phyloP scores from a whole-genome alignment of 92 coral and sea anemone genomes.

The Palythoa caribaeorum region DNA sequence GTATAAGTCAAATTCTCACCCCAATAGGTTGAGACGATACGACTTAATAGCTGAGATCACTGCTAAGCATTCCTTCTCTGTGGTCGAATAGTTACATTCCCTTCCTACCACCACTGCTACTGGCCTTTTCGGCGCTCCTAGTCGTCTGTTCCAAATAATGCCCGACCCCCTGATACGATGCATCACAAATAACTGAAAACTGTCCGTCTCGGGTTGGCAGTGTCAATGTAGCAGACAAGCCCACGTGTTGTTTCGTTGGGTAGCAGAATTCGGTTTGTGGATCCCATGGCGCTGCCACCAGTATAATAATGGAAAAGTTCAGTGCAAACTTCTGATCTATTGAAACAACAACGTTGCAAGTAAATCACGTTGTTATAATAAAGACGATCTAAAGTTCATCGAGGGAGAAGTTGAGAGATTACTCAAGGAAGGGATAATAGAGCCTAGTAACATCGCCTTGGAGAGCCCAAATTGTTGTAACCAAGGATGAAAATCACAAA shows the following conservation, averaged over 20 bases:
- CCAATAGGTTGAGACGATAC: slow-evolving; percentile 56
- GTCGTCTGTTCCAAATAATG: slow-evolving; percentile 62
- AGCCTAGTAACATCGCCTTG: no score
- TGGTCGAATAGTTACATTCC: slow-evolving; percentile 66
- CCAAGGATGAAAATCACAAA: no score
- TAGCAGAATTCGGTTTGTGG: background rate
- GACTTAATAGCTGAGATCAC: slow-evolving; percentile 63
- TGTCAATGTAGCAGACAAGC: slow-evolving; percentile 60
- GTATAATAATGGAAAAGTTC: no score
- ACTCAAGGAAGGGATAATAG: no score
- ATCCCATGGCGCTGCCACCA: no score
- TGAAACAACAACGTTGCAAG: no score
- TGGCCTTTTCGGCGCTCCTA: slow-evolving; percentile 36
- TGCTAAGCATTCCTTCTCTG: slow-evolving; percentile 67
- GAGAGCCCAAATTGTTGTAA: no score
- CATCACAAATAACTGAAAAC: slow-evolving; percentile 65
- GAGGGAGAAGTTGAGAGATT: no score
- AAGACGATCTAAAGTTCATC: no score
- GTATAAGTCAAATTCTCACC: slow-evolving; percentile 60
- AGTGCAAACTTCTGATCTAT: no score
- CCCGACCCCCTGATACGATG: slow-evolving; percentile 59
- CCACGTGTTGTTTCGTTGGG: slow-evolving; percentile 34
- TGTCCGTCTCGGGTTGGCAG: slow-evolving; percentile 58
- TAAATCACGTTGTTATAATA: no score
- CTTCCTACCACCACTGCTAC: slow-evolving; percentile 62